These are phyloP conservation scores for Strigamia maritima DNA, from an alignment of 2,888 invertebrate genomes.

Conservation along the genomic window DNA sequence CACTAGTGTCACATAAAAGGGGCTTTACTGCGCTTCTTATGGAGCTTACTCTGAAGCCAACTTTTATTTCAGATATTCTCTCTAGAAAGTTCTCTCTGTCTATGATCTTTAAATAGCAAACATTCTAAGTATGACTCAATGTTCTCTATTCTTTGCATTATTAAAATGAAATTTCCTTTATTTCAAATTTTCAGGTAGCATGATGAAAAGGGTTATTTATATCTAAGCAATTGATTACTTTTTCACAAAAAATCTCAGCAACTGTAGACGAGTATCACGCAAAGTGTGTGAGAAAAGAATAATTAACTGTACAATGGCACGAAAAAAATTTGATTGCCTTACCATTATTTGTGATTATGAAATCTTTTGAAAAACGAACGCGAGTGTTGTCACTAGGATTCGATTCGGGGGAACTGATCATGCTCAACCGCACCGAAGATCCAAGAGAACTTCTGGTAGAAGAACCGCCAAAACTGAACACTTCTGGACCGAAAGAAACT, in stretches of 20 bases:
- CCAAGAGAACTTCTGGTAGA: constrained; percentile 13
- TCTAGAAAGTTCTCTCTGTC: too few relatives aligned
- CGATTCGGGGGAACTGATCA: constrained; percentile 17
- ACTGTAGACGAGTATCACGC: not conserved
- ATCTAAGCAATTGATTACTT: not conserved
- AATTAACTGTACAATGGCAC: not conserved
- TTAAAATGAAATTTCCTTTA: not conserved
- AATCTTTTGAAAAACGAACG: constrained; percentile 9
- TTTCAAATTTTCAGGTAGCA: not conserved
- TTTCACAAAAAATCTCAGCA: not conserved
- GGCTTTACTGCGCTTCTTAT: too few relatives aligned
- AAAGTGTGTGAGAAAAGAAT: not conserved
- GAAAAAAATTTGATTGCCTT: not conserved
- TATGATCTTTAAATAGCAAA: too few relatives aligned
- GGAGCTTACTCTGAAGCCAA: too few relatives aligned
- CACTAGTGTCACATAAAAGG: too few relatives aligned
- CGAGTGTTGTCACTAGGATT: constrained; percentile 25
- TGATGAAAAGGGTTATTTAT: not conserved
- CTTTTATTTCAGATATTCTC: too few relatives aligned
- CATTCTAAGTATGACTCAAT: too few relatives aligned
- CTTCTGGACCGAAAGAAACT: constrained; percentile 66
- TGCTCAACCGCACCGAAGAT: constrained; percentile 8
- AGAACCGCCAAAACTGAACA: constrained; percentile 44
- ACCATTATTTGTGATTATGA: not conserved
- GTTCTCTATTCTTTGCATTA: not conserved